Base-by-base conservation (phyloP, 2,113 vertebrate species). In the Hemicordylus capensis region DNA sequence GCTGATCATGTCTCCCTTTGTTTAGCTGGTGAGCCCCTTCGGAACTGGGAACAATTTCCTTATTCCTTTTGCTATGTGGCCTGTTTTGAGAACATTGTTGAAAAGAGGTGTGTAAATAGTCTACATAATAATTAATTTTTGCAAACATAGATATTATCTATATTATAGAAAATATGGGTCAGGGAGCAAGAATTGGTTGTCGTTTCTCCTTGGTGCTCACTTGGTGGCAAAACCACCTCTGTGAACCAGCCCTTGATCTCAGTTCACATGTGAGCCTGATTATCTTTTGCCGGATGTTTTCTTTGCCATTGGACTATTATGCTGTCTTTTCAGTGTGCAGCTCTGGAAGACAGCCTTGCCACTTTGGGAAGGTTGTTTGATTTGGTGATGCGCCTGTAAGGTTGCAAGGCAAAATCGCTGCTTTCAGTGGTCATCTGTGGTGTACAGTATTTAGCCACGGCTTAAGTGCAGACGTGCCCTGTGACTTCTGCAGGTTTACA, bases 271-370 rank as follows among this genome's bases (percentile, higher is more conserved):
- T 28, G 0, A 11, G 39, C 81, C 37, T 66, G 1, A 1, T 8
- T 34, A 54, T n/a, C 54, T 91, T 77, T 82, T 74, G 51, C 77
- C 72, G 1, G 2, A 19, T 48, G 22, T 12, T n/a, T 9, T 5
- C 0, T 1, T 78, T 0, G 1, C 44, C 5, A 28, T 22, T 3
- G 66, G 61, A 0, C 19, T 0, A 0, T 39, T 22, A 63, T 79
- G 17, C 24, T 28, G 14, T 34, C 46, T 90, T 81, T 6, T 4
- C 28, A 48, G 19, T 1, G 0, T n/a, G 58, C 56, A 28, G 46
- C 17, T 22, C 37, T 24, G 22, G 77, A 56, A 31, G 51, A 79
- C n/a, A 58, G 11, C 11, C 26, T 46, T 24, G 20, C 37, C 2
- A 3, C 2, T 11, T 42, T 54, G 74, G 34, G 26, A 46, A 73